Conservation (phyloP, 35 echinoderm and acorn worm genomes). For the Patiria miniata region DNA sequence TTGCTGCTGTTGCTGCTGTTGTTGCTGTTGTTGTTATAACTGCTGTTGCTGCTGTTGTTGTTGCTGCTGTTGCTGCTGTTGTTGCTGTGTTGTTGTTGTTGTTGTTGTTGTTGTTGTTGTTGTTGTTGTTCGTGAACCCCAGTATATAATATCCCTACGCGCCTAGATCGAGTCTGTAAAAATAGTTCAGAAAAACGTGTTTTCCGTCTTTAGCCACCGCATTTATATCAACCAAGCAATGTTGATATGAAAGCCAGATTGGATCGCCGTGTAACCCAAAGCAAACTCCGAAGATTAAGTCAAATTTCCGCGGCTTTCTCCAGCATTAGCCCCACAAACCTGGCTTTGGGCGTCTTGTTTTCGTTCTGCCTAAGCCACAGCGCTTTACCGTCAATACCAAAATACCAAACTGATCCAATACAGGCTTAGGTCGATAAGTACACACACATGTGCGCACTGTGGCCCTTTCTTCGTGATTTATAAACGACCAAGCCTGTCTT, state of each 20-base stretch:
- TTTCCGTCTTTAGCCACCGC: no score
- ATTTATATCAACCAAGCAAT: conserved; percentile 1
- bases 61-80: no score
- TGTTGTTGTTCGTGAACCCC: no score
- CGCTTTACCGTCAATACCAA: background rate
- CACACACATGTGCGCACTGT: conserved; percentile 1
- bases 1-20: no score
- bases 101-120: no score
- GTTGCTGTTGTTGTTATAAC: no score
- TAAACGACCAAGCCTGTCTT: no score
- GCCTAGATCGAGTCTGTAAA: no score
- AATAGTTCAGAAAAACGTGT: no score
- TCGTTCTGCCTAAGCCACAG: background rate
- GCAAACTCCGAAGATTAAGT: conserved; percentile 23
- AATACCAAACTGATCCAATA: conserved; percentile 6
- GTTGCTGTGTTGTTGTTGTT: no score
- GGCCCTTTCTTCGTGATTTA: background rate
- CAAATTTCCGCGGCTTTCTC: background rate
- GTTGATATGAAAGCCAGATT: conserved; percentile 22
- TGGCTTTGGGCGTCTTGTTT: background rate
- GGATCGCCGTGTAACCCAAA: background rate
- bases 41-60: no score
- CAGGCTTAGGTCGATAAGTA: background rate
- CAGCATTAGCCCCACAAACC: background rate
- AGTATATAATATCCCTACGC: no score